A percentile compares a stretch with the other conserved stretches of the same genome.
Evolutionary conservation across 2,113 vertebrate genomes (phyloP).

Genomic region (Patagioenas fasciata): DNA sequence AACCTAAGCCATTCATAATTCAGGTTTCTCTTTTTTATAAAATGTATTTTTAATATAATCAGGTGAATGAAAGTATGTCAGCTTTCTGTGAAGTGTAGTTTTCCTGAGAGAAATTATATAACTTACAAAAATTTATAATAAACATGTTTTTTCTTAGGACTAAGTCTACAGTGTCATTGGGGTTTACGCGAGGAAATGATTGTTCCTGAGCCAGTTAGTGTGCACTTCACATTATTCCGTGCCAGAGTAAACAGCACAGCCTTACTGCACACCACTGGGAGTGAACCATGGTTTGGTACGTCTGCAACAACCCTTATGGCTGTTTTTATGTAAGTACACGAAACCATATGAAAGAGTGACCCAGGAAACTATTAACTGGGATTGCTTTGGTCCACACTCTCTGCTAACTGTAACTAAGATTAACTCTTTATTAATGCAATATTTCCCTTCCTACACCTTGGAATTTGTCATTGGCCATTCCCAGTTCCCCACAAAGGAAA

Average conservation of each 20-base stretch:
- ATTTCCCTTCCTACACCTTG: background rate
- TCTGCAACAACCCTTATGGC: background rate
- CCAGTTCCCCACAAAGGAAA: background rate
- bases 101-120: background rate
- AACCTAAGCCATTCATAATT: background rate
- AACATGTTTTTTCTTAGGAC: background rate
- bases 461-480: background rate
- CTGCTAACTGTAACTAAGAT: background rate
- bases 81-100: background rate
- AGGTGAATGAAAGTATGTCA: background rate
- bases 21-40: background rate
- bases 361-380: background rate
- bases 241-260: background rate
- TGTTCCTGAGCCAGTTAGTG: background rate
- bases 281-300: background rate
- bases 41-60: background rate
- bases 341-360: background rate
- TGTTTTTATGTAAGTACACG: background rate
- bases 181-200: background rate
- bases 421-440: background rate
- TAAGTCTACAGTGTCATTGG: background rate
- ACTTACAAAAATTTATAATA: background rate
- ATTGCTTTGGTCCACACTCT: background rate
- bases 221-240: background rate
- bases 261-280: background rate